These are phyloP conservation scores for Petaurus breviceps DNA, from an alignment of 2,113 vertebrate genomes.

Conservation along the genomic window DNA sequence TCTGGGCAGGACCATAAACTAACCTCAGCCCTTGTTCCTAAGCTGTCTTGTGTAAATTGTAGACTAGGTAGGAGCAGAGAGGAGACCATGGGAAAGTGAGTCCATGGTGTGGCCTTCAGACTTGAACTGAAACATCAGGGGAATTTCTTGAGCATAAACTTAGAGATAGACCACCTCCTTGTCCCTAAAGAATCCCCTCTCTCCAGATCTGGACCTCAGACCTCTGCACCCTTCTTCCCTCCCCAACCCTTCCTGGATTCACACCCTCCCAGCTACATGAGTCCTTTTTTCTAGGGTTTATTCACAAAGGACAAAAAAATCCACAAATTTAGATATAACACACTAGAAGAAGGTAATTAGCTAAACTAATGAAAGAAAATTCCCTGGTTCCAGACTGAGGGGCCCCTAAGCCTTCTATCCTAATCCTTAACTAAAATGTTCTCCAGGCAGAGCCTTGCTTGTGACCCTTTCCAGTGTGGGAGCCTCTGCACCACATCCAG, in stretches of 20 bases:
- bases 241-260: not conserved
- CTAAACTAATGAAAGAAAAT: not conserved
- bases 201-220: not conserved
- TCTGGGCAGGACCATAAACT: not conserved
- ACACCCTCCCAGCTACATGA: not conserved
- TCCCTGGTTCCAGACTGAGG: not conserved
- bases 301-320: not conserved
- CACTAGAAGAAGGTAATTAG: not conserved
- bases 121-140: no score
- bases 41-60: not conserved
- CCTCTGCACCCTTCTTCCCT: not conserved
- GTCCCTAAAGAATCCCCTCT: not conserved
- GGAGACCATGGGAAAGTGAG: no score
- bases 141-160: not conserved
- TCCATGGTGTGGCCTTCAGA: no score
- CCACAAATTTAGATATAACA: not conserved
- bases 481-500: not conserved
- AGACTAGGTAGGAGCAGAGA: no score
- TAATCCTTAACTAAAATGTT: not conserved
- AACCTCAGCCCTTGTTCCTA: not conserved
- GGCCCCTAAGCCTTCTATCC: not conserved
- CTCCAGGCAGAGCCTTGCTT: not conserved
- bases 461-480: not conserved
- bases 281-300: not conserved
- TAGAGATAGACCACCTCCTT: not conserved